Base-by-base conservation (phyloP, 2,113 vertebrate species). In the Callipepla californica region DNA sequence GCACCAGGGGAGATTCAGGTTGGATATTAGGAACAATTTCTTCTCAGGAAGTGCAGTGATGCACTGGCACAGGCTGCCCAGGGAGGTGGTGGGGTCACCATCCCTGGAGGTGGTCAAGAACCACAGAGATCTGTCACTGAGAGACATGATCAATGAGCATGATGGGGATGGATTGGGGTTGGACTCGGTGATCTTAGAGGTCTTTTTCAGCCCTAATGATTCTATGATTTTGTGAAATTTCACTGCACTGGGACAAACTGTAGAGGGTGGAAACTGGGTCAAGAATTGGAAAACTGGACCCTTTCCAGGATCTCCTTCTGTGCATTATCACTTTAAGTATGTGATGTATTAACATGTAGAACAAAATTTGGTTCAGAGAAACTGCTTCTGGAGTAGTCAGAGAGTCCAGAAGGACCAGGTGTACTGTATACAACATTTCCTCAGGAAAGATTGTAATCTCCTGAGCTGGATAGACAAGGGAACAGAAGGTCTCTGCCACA, bases 251-350 rank as follows among this genome's bases (percentile, higher is more conserved):
- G 36, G 44, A 44, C 42, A 75, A 72, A 44, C 11, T 12, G 9
- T 73, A 50, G 50, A 45, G 42, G 7, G 16, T 51, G 34, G 48
- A 21, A 76, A 59, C 34, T 5, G 19, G 4, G 6, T 36, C 70
- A 44, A 65, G 38, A 67, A 15, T 11, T 67, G 32, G 25, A 50
- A 9, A 55, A 9, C 1, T 0, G 0, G 25, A 5, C 21, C 13
- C 9, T 20, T 50, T 13, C 22, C 38, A 62, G 47, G 5, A 51
- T 70, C 20, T 47, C 3, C 38, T 63, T 53, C 16, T 36, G 38
- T 13, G 1, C 77, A n/a, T 36, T 44, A 58, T 15, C 26, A 19
- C n/a, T 90, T 61, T 57, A 65, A 65, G 19, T 66, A 2, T 8
- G 2, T 32, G 38, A 7, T 75, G 40, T 65, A 85, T 86, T 68